Conservation (phyloP, 30 jellyfish, hydroid and myxozoan species). For the Chrysaora quinquecirrha region DNA sequence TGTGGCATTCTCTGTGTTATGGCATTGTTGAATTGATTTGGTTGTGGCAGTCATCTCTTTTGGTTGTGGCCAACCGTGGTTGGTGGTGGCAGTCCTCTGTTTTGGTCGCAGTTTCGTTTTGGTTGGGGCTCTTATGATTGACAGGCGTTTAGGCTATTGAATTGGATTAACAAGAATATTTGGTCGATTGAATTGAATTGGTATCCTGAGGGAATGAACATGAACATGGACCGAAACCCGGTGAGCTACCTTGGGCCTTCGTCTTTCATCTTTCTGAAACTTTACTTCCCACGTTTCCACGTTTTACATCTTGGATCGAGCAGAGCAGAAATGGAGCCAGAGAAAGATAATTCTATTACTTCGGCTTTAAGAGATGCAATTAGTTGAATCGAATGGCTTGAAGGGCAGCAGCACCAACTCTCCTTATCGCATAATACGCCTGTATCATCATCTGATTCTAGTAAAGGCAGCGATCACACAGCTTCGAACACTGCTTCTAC, state of each 20-base stretch:
- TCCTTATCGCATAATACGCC: neutral
- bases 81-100: constrained; percentile 1
- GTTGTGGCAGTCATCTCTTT: neutral
- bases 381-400: neutral
- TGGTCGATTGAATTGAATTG: neutral
- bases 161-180: neutral
- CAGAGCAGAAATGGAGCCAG: constrained; percentile 5
- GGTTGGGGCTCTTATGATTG: neutral
- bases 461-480: neutral
- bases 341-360: neutral
- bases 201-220: neutral
- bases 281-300: neutral
- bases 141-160: neutral
- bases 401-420: constrained; percentile 1
- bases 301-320: neutral
- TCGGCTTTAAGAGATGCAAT: neutral
- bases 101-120: constrained; percentile 2
- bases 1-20: neutral
- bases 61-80: neutral
- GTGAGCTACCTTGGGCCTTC: constrained; percentile 7
- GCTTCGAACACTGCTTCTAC: neutral
- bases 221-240: constrained; percentile 3
- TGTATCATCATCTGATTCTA: neutral
- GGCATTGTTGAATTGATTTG: neutral
- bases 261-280: neutral